A percentile compares a stretch with the other conserved stretches of the same genome.
Conservation (phyloP, 2,113 vertebrate species). For the Theropithecus gelada region DNA sequence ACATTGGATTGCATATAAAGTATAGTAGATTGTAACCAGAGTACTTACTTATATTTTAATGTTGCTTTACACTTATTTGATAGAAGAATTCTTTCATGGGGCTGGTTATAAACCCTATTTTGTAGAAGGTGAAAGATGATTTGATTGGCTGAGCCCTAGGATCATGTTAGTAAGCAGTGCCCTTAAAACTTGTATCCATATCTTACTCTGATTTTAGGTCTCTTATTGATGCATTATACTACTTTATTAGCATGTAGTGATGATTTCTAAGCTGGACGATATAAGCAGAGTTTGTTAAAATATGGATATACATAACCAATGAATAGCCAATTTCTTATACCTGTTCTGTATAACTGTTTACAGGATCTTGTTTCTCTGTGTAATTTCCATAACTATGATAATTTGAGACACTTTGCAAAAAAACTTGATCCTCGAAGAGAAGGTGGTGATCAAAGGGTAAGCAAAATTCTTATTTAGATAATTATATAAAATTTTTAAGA, state of each 20-base stretch:
- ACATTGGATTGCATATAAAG: not conserved
- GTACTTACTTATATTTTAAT: not conserved
- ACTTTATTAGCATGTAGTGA: not conserved
- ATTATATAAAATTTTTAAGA: not conserved
- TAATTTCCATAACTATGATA: conserved; percentile 99
- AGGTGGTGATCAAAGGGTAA: conserved; percentile 98
- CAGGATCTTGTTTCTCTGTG: conserved; percentile 97
- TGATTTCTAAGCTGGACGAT: not conserved
- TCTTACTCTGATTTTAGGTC: not conserved
- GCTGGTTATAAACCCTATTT: not conserved
- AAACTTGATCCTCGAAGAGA: conserved; percentile 98
- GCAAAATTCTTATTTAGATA: conserved; percentile 72
- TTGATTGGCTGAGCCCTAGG: not conserved
- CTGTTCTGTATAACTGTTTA: conserved; percentile 61
- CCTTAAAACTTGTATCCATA: not conserved
- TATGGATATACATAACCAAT: not conserved
- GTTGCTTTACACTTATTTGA: not conserved
- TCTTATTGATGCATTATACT: not conserved
- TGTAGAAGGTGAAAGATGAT: not conserved
- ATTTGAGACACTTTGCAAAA: conserved; percentile 98
- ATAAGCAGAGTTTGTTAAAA: not conserved
- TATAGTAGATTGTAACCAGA: not conserved
- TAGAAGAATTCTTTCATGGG: conserved; percentile 18
- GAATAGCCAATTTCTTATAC: not conserved
- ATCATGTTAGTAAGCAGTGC: not conserved